These are phyloP conservation scores for Bostrychus sinensis DNA, from an alignment of 2,113 vertebrate species.

Conservation along the genomic window DNA sequence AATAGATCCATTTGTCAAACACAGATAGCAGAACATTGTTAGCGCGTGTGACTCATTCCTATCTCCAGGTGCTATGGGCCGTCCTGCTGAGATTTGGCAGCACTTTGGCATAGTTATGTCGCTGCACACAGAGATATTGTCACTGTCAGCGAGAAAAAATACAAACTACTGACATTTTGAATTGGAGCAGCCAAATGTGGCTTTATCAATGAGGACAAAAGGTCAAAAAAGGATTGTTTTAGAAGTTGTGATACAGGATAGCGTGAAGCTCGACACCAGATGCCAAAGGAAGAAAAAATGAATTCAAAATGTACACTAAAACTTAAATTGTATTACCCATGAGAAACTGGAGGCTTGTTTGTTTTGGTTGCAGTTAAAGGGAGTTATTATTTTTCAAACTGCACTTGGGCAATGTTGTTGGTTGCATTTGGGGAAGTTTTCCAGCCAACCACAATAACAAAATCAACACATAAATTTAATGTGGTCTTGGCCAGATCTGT, in stretches of 20 bases:
- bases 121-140: constrained; percentile 79
- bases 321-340: no score
- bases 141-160: constrained; percentile 28
- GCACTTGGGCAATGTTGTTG: neutral
- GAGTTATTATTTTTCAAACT: no score
- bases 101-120: constrained; percentile 84
- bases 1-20: neutral
- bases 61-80: constrained; percentile 67
- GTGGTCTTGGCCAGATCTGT: neutral
- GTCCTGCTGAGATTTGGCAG: constrained; percentile 56
- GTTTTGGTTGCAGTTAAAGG: no score
- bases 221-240: neutral
- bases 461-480: neutral
- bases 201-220: neutral
- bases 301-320: no score
- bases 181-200: neutral
- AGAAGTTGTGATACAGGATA: neutral
- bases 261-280: no score
- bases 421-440: neutral
- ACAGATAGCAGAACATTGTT: neutral
- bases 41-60: neutral
- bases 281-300: no score
- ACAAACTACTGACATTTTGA: neutral
- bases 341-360: no score
- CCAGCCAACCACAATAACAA: neutral